Base-by-base conservation (phyloP, 30 jellyfish, hydroid and myxozoan species). In the Pelagia noctiluca region DNA sequence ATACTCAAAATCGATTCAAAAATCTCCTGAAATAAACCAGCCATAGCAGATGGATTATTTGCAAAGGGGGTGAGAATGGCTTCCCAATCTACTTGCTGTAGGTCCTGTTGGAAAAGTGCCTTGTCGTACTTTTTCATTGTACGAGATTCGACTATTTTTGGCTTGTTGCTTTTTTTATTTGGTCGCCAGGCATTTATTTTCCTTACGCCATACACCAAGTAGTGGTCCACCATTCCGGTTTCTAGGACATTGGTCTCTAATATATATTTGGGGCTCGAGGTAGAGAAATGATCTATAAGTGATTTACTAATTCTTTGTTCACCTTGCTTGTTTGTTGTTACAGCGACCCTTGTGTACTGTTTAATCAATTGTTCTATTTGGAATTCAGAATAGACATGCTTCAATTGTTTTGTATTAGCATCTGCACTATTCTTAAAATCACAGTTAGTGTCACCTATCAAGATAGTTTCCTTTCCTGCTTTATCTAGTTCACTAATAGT, bases 171-270 rank as follows among this genome's bases (percentile, higher is more conserved):
- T 32, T 48, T 64, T 80, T 32, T 60, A n/a, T 60, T 60, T 60
- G 32, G 67, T 76, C 88, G 88, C 88, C 88, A 76, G 35, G 78
- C 88, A 76, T 52, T 76, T 33, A 50, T 53, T 76, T 76, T 48
- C 34, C 88, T 50, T 54, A 76, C 57, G 35, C 88, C 88, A 53
- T 61, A 12, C 78, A 75, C 86, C 86, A 47, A 23, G 49, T 75
- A 75, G 75, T 75, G 86, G 53, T 75, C 75, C 22, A 76, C 88
- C 88, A 52, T 76, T 53, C 78, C 79, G 19, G 52, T 10, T 53
- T 35, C 77, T 61, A 76, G 88, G 36, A 76, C 88, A 42, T 76
- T 72, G 33, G 88, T 72, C 67, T 35, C 35, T 32, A 76, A 76
- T 23, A 76, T 76, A 47, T 35, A 61, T 53, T 76, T 53, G 54